Conservation (phyloP, 64 coral and sea anemone species). For the Cladopsammia gracilis region DNA sequence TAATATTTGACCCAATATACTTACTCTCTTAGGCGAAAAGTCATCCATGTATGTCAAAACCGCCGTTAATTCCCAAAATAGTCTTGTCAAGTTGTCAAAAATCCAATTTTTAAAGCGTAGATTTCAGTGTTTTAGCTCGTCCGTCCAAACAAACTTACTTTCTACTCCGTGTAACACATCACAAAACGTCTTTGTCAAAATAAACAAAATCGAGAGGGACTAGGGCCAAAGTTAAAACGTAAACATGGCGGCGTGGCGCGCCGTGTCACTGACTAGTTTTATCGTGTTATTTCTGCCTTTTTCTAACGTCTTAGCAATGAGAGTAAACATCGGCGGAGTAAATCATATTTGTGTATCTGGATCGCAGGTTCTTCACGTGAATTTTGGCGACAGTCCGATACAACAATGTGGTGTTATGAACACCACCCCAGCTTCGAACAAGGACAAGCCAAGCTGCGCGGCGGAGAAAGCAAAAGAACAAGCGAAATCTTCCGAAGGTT, state of each 20-base stretch:
- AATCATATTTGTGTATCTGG: conserved; percentile 2
- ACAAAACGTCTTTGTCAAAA: neutral
- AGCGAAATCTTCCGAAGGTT: neutral
- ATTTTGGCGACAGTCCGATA: conserved; percentile 14
- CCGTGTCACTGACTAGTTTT: neutral
- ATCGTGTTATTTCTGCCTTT: neutral
- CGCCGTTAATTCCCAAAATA: neutral
- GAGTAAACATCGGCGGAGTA: neutral
- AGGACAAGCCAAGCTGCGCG: neutral
- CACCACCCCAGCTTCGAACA: neutral
- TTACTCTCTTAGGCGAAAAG: conserved; percentile 71
- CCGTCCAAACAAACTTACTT: neutral
- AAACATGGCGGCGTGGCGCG: conserved; percentile 51
- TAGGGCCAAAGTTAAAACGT: neutral
- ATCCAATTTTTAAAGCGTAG: neutral
- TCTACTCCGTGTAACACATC: neutral
- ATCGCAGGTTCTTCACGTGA: conserved; percentile 38
- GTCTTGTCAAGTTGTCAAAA: neutral
- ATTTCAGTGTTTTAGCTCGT: neutral
- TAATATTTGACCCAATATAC: conserved; percentile 2
- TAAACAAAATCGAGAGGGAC: neutral
- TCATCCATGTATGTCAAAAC: conserved; percentile 64
- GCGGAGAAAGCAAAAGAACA: neutral
- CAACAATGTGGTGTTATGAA: conserved; percentile 5
- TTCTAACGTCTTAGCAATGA: neutral